These are phyloP conservation scores for Clarias pachynema DNA, from an alignment of 2,797 vertebrate genomes.

Conservation along the genomic window DNA sequence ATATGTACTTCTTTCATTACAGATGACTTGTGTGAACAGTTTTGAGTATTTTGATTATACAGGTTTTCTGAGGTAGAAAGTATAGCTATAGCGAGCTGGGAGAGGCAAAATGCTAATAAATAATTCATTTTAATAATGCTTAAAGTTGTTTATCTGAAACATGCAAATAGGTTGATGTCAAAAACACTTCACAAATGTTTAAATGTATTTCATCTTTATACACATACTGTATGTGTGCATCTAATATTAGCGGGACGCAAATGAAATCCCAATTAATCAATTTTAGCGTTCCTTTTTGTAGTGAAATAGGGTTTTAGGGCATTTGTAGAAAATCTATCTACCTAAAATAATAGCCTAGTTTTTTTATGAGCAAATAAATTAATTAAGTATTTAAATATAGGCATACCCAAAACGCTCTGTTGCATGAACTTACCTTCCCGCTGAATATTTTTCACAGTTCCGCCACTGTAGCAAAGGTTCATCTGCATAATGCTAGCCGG, in stretches of 20 bases:
- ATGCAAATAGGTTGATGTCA: neutral
- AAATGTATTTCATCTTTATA: neutral
- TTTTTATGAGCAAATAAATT: neutral
- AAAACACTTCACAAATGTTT: neutral
- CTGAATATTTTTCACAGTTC: slow-evolving; percentile 21
- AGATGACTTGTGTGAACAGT: neutral
- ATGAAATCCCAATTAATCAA: neutral
- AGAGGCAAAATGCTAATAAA: neutral
- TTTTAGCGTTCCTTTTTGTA: neutral
- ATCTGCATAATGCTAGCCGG: slow-evolving; percentile 20
- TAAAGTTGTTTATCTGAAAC: neutral
- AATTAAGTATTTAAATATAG: slow-evolving; percentile 11
- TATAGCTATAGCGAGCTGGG: neutral
- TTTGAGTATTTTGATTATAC: neutral
- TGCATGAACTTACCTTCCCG: neutral
- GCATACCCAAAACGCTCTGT: neutral
- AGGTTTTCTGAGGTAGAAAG: neutral
- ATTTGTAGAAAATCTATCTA: neutral
- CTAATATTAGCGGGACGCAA: neutral
- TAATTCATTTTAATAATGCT: neutral
- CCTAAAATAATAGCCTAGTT: neutral
- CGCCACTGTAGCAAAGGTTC: slow-evolving; percentile 2
- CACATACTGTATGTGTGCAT: neutral
- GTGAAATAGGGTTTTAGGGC: neutral
- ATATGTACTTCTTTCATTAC: neutral